phyloP scores from a whole-genome alignment of 1,140 invertebrate genomes.

The Panulirus ornatus region DNA sequence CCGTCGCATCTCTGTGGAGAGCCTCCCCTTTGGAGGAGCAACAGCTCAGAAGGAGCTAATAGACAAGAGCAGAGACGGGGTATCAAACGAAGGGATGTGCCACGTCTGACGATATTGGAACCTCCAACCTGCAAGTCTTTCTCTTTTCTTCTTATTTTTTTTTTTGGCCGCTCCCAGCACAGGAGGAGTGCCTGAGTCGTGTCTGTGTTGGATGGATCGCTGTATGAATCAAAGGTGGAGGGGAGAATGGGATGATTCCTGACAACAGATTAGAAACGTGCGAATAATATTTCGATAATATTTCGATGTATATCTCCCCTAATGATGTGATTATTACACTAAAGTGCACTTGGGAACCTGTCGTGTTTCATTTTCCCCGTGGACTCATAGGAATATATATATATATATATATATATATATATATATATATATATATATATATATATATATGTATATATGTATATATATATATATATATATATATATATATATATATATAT shows the following conservation, averaged over 20 bases:
- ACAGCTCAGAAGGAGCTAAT: background rate
- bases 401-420: background rate
- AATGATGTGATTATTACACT: too few species aligned
- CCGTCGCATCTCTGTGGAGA: background rate
- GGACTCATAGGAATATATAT: too few species aligned
- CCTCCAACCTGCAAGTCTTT: background rate
- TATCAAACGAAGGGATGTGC: background rate
- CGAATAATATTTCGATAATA: too few species aligned
- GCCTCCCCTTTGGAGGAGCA: too few species aligned
- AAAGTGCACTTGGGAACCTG: too few species aligned
- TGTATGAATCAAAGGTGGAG: background rate
- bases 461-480: slow-evolving; percentile 7
- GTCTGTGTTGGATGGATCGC: background rate
- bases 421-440: background rate
- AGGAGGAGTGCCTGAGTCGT: background rate
- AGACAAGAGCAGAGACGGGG: background rate
- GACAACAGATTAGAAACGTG: background rate
- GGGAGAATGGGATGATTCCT: background rate
- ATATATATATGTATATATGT: background rate
- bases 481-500: background rate
- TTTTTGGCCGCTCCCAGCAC: background rate
- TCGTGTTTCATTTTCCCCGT: too few species aligned
- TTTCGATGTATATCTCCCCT: too few species aligned
- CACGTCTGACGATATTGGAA: background rate
- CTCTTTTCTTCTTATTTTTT: background rate